Evolutionary conservation across 2,797 vertebrate genomes (phyloP), one percentile per base, ranked within the genome.

Genomic region (Amblyopsis hoosieri): DNA sequence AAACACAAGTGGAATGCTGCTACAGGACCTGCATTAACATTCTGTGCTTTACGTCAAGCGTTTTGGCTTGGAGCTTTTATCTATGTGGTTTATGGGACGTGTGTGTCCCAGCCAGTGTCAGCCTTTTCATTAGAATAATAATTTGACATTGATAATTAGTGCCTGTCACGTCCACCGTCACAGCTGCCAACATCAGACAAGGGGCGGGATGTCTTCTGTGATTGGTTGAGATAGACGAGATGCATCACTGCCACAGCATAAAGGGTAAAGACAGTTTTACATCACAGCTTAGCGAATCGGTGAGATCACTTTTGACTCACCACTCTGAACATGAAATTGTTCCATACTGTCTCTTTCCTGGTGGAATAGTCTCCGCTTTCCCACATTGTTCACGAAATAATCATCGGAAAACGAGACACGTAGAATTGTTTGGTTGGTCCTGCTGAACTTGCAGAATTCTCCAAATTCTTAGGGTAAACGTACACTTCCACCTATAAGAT

Each of bases 81-180:
- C 53, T 60, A 52, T 46, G 55, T 47, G 72, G 76, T 80, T 80
- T 85, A 72, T 72, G 2, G 54, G 64, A 67, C 78, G 50, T 45
- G 37, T 84, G 76, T 72, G 84, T 66, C 74, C 52, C 42, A 65
- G 71, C 80, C 78, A 76, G 64, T 72, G 37, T 77, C 64, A 31
- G 42, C 31, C 75, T 80, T 85, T 79, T 75, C 80, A 83, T 68
- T 48, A 68, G 53, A 64, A 74, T 66, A 61, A 82, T 82, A 72
- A 84, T 86, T 82, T 78, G 71, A 72, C 75, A 74, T 76, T 84
- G 76, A 84, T 90, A 88, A 89, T 88, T 84, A 68, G 74, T 71
- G 80, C 80, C 87, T 90, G 88, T 86, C 87, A 85, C 74, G 45
- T 70, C 66, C 73, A 71, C 63, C 76, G 54, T 69, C 71, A 49